Evolutionary conservation across 2,113 vertebrate species (phyloP).

Genomic region (Salvator merianae): DNA sequence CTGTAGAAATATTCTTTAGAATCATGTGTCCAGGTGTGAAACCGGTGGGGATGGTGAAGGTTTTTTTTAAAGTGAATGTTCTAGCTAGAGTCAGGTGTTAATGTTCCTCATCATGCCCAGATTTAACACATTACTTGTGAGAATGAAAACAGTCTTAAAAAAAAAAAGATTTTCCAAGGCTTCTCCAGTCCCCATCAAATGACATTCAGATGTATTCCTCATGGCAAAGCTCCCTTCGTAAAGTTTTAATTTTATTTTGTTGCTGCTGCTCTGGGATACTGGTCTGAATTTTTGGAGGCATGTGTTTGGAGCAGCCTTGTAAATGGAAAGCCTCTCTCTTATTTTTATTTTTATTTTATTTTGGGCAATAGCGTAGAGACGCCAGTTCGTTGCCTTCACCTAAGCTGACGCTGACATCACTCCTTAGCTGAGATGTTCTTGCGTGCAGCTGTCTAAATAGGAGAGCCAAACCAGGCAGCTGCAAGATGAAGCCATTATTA

Average conservation of each 20-base stretch:
- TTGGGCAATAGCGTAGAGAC: background rate
- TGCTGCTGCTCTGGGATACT: no score
- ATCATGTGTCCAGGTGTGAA: no score
- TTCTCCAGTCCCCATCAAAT: background rate
- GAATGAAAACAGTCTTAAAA: background rate
- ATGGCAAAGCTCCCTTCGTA: background rate
- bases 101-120: background rate
- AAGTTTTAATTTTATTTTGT: no score
- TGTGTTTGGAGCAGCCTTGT: background rate
- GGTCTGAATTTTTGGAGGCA: background rate
- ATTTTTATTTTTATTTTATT: background rate
- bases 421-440: background rate
- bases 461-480: conserved; percentile 5
- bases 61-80: no score
- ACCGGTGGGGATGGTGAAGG: no score
- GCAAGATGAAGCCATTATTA: background rate
- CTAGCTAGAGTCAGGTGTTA: background rate
- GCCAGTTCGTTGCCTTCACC: background rate
- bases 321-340: no score
- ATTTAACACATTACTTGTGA: background rate
- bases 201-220: background rate
- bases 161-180: background rate
- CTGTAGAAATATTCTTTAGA: no score
- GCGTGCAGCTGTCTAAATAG: conserved; percentile 9
- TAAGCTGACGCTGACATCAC: background rate